These are phyloP conservation scores for Melipona beecheii DNA, from an alignment of 2,888 invertebrate species.

Conservation along the genomic window DNA sequence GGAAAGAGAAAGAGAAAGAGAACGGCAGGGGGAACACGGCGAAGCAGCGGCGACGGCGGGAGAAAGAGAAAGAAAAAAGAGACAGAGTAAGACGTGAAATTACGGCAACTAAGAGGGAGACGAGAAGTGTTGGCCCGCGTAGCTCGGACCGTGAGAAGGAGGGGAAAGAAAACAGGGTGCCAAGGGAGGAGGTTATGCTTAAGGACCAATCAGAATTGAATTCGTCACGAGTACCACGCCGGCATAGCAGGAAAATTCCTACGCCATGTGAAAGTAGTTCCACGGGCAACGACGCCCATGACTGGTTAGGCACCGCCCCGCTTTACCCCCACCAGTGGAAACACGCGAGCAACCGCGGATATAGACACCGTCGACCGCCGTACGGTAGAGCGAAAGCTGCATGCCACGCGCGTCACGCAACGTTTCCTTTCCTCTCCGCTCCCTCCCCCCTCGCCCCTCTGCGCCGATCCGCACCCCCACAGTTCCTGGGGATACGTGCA, in stretches of 20 bases:
- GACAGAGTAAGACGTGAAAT: conserved; percentile 61
- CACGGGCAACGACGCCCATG: conserved; percentile 81
- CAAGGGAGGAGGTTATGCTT: conserved; percentile 83
- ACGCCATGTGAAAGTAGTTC: conserved; percentile 82
- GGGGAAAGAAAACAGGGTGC: conserved; percentile 75
- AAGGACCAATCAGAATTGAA: conserved; percentile 87
- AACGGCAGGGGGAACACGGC: background rate
- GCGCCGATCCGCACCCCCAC: conserved; percentile 17
- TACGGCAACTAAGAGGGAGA: conserved; percentile 66
- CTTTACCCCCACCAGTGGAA: conserved; percentile 72
- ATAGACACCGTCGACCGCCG: conserved; percentile 61
- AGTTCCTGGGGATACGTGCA: conserved; percentile 67
- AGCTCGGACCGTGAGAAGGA: conserved; percentile 26
- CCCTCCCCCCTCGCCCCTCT: background rate
- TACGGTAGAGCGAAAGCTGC: conserved; percentile 60
- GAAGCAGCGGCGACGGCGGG: background rate
- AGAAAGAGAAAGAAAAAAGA: conserved; percentile 20
- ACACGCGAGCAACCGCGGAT: conserved; percentile 57
- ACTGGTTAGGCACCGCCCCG: conserved; percentile 78
- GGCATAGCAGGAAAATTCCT: conserved; percentile 76
- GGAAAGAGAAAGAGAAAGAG: background rate
- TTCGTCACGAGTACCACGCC: conserved; percentile 85
- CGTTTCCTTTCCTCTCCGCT: conserved; percentile 45
- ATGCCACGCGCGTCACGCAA: conserved; percentile 71
- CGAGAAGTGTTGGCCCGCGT: conserved; percentile 51